Evolutionary conservation across 2,888 invertebrate genomes (phyloP), one percentile per base, ranked within the genome.

Genomic region (Zhuqinia jingwanae): DNA sequence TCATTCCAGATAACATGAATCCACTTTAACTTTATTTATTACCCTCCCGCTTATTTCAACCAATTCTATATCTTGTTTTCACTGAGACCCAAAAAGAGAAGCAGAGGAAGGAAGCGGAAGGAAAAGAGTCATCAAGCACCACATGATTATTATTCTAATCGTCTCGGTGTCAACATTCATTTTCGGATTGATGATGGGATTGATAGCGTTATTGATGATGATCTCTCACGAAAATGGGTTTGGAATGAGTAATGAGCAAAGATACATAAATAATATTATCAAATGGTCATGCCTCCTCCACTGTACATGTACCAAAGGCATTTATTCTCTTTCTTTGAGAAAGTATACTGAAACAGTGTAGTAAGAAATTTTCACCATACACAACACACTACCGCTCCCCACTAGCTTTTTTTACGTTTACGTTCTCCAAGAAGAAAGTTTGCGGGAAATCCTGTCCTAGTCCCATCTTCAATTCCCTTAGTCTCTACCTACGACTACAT

Each of bases 121-220:
- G 42, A 68, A 22, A 17, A 36, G 25, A 65, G 63, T 65, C 63
- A 65, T 65, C 63, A 30, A 36, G 15, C 13, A 50, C 17, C 30
- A 47, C 47, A 45, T 76, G 56, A 76, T 76, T 76, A 58, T 76
- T 76, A 76, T 76, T 76, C 76, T 50, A 58, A 76, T 58, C 76
- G 50, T 58, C 58, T 58, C 58, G 58, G 58, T 76, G 76, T 76
- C 76, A 76, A 56, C 76, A 76, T 76, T 76, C 76, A 58, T 76
- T 76, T 73, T 58, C 76, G 42, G 36, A 58, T 58, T 76, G 76
- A 76, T 76, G 76, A 76, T 76, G 56, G 76, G 76, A 58, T 76
- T 58, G 76, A 58, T 58, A 76, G 76, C 53, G 73, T 73, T 73
- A 76, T 58, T 76, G 76, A 76, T 76, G 76, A 58, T 76, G 76